Percentiles rank a stretch among this genome's conserved stretches.
Evolutionary conservation across 1,140 invertebrate species (phyloP).

Genomic region (Stratiolaelaps scimitus): DNA sequence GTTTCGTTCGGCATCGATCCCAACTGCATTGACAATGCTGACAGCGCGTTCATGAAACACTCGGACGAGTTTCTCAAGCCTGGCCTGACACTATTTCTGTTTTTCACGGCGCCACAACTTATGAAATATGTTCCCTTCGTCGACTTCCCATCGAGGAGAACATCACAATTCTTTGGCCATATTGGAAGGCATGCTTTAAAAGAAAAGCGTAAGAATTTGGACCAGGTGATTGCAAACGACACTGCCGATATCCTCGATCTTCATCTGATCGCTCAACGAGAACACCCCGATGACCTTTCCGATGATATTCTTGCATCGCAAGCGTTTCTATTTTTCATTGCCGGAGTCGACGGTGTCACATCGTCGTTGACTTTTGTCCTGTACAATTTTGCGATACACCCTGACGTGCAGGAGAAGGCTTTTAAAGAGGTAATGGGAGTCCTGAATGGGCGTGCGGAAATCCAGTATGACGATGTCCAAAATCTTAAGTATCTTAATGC

Average conservation of each 20-base stretch:
- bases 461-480: conserved; percentile 5
- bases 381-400: neutral
- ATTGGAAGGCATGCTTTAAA: neutral
- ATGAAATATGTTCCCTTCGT: conserved; percentile 7
- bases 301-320: conserved; percentile 6
- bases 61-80: neutral
- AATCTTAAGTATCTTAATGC: conserved; percentile 5
- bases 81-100: neutral
- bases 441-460: neutral
- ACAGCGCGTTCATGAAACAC: neutral
- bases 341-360: neutral
- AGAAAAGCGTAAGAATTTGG: neutral
- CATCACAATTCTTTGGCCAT: neutral
- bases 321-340: neutral
- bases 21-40: neutral
- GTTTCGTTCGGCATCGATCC: neutral
- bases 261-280: conserved; percentile 4
- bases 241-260: neutral
- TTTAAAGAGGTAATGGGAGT: neutral
- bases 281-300: neutral
- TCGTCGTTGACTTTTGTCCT: neutral
- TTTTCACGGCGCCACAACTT: neutral
- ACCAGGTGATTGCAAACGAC: neutral
- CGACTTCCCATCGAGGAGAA: neutral
- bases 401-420: conserved; percentile 1